These are phyloP conservation scores for Plestiodon gilberti DNA, from an alignment of 2,113 vertebrate species.

Conservation along the genomic window DNA sequence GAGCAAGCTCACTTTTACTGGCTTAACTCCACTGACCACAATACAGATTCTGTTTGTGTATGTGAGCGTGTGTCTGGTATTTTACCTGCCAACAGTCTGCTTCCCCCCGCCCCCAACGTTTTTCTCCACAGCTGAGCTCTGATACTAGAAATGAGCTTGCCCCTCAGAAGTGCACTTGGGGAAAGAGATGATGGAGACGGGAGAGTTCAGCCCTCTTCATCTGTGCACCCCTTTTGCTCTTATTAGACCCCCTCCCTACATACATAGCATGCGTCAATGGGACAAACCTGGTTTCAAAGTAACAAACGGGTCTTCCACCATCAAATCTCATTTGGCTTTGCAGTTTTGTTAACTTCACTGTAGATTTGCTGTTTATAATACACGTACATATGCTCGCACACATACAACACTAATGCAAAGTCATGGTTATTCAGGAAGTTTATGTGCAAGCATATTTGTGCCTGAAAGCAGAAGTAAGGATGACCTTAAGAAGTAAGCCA, in stretches of 20 bases:
- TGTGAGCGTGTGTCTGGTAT: not conserved
- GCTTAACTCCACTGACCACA: not conserved
- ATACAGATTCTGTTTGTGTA: not conserved
- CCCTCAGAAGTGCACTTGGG: not conserved
- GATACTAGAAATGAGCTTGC: not conserved
- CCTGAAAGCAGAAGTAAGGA: not conserved
- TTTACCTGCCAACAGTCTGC: not conserved
- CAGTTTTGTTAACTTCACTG: not conserved
- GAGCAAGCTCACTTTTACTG: not conserved
- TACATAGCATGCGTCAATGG: not conserved
- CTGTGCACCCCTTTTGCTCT: not conserved
- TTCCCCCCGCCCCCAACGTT: too few relatives aligned
- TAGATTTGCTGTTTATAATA: not conserved
- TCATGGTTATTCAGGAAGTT: conserved; percentile 26
- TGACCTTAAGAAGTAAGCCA: too few relatives aligned
- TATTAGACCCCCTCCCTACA: not conserved
- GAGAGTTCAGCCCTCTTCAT: not conserved
- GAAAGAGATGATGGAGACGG: not conserved
- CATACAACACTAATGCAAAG: accelerated
- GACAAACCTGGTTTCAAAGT: not conserved
- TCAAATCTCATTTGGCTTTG: not conserved
- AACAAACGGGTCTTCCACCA: not conserved
- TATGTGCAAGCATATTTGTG: not conserved
- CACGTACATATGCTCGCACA: too few relatives aligned
- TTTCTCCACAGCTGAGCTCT: not conserved